These are phyloP conservation scores for Pelobates fuscus DNA, from an alignment of 2,113 vertebrate species.

Conservation along the genomic window DNA sequence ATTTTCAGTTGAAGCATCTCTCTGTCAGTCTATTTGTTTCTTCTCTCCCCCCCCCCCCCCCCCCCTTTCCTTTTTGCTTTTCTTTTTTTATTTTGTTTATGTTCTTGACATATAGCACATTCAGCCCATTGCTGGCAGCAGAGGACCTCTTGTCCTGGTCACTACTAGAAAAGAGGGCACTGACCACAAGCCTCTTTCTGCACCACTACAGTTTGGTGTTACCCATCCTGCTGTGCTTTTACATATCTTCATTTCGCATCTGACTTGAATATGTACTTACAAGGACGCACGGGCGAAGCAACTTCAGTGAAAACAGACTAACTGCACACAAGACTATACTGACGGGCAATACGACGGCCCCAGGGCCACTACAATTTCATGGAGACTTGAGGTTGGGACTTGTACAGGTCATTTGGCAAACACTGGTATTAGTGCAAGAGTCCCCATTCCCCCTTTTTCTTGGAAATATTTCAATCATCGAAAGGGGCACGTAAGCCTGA, in stretches of 20 bases:
- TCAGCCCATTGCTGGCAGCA: not conserved
- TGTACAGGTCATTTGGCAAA: not conserved
- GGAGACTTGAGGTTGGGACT: not conserved
- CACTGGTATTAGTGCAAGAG: constrained; percentile 1
- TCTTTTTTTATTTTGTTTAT: not conserved
- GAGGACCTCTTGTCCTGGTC: constrained; percentile 2
- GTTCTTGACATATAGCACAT: constrained; percentile 5
- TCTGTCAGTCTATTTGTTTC: no score
- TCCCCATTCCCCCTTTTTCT: no score
- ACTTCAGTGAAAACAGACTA: not conserved
- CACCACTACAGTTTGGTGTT: constrained; percentile 9
- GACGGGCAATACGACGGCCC: not conserved
- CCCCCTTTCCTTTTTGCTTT: not conserved
- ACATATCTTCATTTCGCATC: constrained; percentile 42
- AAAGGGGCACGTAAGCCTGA: no score
- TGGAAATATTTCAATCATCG: no score
- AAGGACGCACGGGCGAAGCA: constrained; percentile 9
- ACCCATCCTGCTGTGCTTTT: constrained; percentile 12
- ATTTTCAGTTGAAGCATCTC: no score
- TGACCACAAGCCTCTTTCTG: not conserved
- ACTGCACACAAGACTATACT: constrained; percentile 3
- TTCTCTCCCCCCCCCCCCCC: no score
- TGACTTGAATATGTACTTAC: constrained; percentile 20
- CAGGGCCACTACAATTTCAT: not conserved
- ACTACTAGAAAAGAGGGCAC: not conserved